phyloP scores from a whole-genome alignment of 2,113 vertebrate genomes.

The Colius striatus region DNA sequence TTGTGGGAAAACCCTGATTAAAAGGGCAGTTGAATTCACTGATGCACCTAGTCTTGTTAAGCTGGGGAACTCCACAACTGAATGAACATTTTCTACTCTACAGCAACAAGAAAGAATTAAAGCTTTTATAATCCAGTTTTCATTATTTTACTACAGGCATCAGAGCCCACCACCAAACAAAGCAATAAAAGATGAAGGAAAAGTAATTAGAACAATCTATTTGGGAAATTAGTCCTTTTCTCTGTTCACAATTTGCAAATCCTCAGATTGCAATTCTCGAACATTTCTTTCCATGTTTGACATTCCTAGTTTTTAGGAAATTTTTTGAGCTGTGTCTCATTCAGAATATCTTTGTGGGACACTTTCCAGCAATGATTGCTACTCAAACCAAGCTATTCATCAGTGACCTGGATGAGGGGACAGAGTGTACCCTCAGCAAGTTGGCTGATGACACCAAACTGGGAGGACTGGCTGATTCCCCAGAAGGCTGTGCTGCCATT shows the following conservation, averaged over 20 bases:
- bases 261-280: neutral
- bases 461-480: too few species aligned
- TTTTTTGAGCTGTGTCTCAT: neutral
- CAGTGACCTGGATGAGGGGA: too few species aligned
- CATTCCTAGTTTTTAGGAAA: neutral
- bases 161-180: neutral
- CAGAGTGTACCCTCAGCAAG: too few species aligned
- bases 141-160: neutral
- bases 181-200: neutral
- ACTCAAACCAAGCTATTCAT: accelerated
- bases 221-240: neutral
- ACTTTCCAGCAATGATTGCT: neutral
- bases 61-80: neutral
- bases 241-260: neutral
- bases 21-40: neutral
- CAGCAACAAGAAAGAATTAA: neutral
- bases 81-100: neutral
- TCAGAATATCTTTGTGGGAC: neutral
- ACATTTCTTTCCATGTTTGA: neutral
- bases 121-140: neutral
- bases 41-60: accelerated
- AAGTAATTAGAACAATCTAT: neutral
- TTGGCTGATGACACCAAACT: too few species aligned
- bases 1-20: neutral
- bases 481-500: too few species aligned